Conservation (phyloP, 2,888 invertebrate species). For the Nebria salina region DNA sequence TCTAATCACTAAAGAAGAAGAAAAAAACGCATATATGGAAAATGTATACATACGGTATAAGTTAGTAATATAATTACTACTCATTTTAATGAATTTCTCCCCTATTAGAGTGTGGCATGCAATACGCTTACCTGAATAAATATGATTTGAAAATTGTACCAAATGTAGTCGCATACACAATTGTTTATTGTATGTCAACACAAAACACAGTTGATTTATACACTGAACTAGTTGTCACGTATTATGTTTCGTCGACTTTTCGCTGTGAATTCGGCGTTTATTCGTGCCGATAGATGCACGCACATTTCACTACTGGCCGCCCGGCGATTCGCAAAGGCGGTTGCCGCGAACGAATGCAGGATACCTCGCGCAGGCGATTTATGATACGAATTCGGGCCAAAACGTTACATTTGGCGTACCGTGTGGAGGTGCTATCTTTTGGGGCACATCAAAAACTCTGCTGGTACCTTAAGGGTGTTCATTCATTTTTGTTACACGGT, state of each 20-base stretch:
- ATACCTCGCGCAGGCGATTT: neutral
- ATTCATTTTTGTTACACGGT: neutral
- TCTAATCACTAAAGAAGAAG: neutral
- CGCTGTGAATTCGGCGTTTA: neutral
- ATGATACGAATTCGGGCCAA: neutral
- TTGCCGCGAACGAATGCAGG: neutral
- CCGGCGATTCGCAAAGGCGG: neutral
- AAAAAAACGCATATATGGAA: neutral
- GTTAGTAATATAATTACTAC: neutral
- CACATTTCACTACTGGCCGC: neutral
- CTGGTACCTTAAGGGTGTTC: neutral
- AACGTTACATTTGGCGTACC: neutral
- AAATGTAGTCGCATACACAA: neutral
- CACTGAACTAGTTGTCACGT: neutral
- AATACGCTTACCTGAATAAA: neutral
- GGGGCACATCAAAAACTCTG: neutral
- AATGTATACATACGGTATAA: neutral
- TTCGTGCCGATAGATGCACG: neutral
- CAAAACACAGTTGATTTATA: neutral
- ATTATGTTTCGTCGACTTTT: neutral
- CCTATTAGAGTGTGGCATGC: neutral
- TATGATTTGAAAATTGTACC: neutral
- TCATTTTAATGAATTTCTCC: neutral
- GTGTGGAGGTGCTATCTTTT: neutral
- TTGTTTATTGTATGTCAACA: neutral